Percentiles rank a stretch among this genome's conserved stretches.
Evolutionary conservation across 2,888 invertebrate species (phyloP).

Genomic region (Rotaria magnacalcarata): DNA sequence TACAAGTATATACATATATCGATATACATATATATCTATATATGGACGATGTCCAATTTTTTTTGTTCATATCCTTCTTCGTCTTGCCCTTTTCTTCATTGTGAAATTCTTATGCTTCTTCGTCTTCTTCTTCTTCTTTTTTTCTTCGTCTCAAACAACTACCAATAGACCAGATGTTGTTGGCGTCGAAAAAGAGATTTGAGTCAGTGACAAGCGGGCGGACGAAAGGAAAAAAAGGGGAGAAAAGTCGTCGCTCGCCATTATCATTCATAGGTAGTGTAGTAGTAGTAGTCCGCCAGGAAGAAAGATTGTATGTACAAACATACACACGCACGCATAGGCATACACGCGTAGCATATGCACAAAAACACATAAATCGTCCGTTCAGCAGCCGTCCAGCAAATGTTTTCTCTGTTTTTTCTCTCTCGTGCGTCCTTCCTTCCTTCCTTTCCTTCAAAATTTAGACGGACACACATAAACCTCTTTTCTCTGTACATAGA

Average conservation of each 20-base stretch:
- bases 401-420: conserved; percentile 1
- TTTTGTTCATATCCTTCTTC: not conserved
- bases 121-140: not conserved
- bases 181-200: conserved; percentile 11
- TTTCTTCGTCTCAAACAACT: not conserved
- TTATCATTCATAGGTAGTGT: conserved; percentile 5
- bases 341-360: not conserved
- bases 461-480: conserved; percentile 23
- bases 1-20: not conserved
- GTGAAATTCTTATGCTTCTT: not conserved
- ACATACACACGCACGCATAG: not conserved
- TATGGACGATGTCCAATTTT: not conserved
- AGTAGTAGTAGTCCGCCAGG: not conserved
- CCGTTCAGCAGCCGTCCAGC: conserved; percentile 25
- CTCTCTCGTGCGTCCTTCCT: not conserved
- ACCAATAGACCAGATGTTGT: conserved; percentile 10
- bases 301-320: conserved; percentile 29
- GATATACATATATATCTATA: not conserved
- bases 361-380: conserved; percentile 23
- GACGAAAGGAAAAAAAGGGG: not conserved
- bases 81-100: not conserved
- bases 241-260: conserved; percentile 24
- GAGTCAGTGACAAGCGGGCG: conserved; percentile 26
- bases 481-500: conserved; percentile 31
- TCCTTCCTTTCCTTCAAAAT: conserved; percentile 29